These are phyloP conservation scores for Acleris emargana DNA, from an alignment of 2,888 invertebrate species.

Conservation along the genomic window DNA sequence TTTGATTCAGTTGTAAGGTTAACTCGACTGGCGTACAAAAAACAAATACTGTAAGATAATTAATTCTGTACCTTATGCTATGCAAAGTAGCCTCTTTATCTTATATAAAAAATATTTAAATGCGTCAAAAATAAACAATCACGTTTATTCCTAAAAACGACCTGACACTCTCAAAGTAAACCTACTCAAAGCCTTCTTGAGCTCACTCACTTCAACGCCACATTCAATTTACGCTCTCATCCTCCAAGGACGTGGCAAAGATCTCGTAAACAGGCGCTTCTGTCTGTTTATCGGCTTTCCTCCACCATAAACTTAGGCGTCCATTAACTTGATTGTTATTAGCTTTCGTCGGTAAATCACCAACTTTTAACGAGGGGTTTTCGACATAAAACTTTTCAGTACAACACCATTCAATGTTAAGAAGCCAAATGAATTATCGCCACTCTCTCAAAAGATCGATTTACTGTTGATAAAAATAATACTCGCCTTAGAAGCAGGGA, in stretches of 20 bases:
- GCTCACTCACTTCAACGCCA: conserved; percentile 16
- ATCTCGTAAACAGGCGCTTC: conserved; percentile 23
- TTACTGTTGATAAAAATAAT: too few relatives aligned
- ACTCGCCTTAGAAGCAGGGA: too few relatives aligned
- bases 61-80: too few relatives aligned
- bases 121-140: too few relatives aligned
- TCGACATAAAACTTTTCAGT: conserved; percentile 7
- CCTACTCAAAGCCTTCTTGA: conserved; percentile 2
- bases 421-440: too few relatives aligned
- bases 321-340: conserved; percentile 35
- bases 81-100: too few relatives aligned
- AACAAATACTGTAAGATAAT: too few relatives aligned
- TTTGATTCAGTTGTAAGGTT: too few relatives aligned
- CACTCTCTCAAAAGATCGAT: too few relatives aligned
- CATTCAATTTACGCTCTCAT: conserved; percentile 28
- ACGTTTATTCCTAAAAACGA: neutral
- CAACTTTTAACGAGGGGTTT: conserved; percentile 14
- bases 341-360: conserved; percentile 30
- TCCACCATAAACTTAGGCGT: conserved; percentile 29
- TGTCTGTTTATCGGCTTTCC: conserved; percentile 29
- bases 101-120: too few relatives aligned
- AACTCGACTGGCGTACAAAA: too few relatives aligned
- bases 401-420: neutral
- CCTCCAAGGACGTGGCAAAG: conserved; percentile 29
- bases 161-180: conserved; percentile 6